phyloP scores from a whole-genome alignment of 2,888 invertebrate genomes.

The Apodemia zela region DNA sequence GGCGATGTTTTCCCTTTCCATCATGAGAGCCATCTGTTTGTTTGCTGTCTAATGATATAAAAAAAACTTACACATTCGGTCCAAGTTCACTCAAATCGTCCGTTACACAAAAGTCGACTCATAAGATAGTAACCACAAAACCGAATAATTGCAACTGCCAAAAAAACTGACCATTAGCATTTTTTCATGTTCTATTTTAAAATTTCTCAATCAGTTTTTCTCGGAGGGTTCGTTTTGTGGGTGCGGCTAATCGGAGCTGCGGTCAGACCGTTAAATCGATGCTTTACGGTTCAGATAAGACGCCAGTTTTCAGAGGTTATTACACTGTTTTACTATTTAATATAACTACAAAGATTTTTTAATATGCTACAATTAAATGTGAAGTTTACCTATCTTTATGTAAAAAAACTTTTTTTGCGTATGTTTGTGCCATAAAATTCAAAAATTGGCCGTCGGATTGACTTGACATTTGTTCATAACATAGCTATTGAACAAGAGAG shows the following conservation, averaged over 20 bases:
- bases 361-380: neutral
- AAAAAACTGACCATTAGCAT: slow-evolving; percentile 15
- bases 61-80: slow-evolving; percentile 60
- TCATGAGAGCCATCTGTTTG: too few relatives aligned
- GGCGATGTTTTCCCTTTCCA: too few relatives aligned
- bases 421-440: too few relatives aligned
- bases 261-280: slow-evolving; percentile 55
- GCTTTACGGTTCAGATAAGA: slow-evolving; percentile 52
- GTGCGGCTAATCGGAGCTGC: slow-evolving; percentile 48
- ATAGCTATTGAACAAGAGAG: too few relatives aligned
- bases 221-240: slow-evolving; percentile 37
- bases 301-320: slow-evolving; percentile 46
- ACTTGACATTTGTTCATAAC: too few relatives aligned
- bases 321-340: slow-evolving; percentile 35
- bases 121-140: slow-evolving; percentile 32
- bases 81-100: slow-evolving; percentile 48
- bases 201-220: slow-evolving; percentile 35
- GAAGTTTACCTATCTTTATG: too few relatives aligned
- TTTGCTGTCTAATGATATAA: too few relatives aligned
- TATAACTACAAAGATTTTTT: neutral
- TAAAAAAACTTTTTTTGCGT: too few relatives aligned
- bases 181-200: slow-evolving; percentile 29
- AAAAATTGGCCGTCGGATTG: too few relatives aligned
- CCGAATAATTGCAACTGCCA: slow-evolving; percentile 26
- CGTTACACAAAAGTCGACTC: neutral